These are phyloP conservation scores for Paramuricea clavata DNA, from an alignment of 92 coral and sea anemone species.

Conservation along the genomic window DNA sequence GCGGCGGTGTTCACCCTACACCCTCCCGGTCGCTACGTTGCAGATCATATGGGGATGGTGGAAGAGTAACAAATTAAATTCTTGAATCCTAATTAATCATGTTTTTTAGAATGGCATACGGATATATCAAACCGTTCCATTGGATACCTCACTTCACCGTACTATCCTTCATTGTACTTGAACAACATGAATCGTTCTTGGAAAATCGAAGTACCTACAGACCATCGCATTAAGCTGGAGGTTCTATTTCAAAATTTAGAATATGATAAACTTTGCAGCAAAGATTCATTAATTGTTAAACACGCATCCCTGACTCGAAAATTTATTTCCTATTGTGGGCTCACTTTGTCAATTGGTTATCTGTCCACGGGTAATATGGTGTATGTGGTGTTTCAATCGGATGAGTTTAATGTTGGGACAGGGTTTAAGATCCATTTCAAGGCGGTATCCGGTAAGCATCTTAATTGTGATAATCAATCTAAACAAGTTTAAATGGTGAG, in stretches of 20 bases:
- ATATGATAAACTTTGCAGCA: conserved; percentile 53
- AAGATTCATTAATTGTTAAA: conserved; percentile 69
- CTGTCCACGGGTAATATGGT: conserved; percentile 66
- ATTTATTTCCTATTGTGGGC: conserved; percentile 77
- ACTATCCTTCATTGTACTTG: conserved; percentile 73
- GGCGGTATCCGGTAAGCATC: background rate
- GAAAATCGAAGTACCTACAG: conserved; percentile 66
- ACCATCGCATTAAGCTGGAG: conserved; percentile 64
- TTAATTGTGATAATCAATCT: too few species aligned
- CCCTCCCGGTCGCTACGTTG: too few species aligned
- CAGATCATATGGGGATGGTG: too few species aligned
- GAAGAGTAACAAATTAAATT: too few species aligned
- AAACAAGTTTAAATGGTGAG: too few species aligned
- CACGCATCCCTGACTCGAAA: conserved; percentile 51
- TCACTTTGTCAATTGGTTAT: conserved; percentile 54
- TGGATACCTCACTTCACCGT: conserved; percentile 73
- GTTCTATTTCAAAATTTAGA: conserved; percentile 60
- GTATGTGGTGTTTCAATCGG: conserved; percentile 68
- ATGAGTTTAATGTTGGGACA: conserved; percentile 34
- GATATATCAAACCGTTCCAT: background rate
- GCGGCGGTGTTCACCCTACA: too few species aligned
- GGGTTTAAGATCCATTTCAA: conserved; percentile 69
- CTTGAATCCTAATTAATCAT: too few species aligned
- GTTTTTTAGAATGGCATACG: conserved; percentile 4
- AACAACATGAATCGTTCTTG: conserved; percentile 66